Base-by-base conservation (phyloP, 1,140 invertebrate genomes). In the Drosophila kohkoa region DNA sequence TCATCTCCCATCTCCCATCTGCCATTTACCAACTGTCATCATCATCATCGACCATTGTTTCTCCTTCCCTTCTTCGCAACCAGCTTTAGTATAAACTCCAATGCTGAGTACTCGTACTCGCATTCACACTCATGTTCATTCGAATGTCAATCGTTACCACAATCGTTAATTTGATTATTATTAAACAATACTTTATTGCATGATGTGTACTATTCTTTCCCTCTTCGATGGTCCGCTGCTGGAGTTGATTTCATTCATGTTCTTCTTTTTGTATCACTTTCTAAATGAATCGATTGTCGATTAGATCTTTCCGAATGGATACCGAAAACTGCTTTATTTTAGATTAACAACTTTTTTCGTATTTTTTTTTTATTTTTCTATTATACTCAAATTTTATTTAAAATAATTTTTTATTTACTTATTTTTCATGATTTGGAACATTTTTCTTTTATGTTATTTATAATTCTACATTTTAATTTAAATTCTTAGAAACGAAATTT, bases 121-220 rank as follows among this genome's bases (percentile, higher is more conserved):
- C 35, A 35, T 35, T 54, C 51, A 55, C 16, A 41, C 20, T 43
- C 6, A 6, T 54, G 16, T 35, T 54, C 51, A 55, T 28, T 52
- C 35, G 51, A 64, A 59, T 72, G 63, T 59, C 70, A 79, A 75
- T 70, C 58, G 66, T 81, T 51, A 58, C 78, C 73, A 70, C 81
- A 85, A 80, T 57, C 80, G 78, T 89, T 25, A 79, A 90, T 91
- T 88, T 74, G 89, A 91, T 88, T 90, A 82, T 88, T 90, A 81
- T 90, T 88, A 90, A 88, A 85, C 79, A 62, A 48, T 60, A 74
- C 67, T 91, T 91, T 91, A 91, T 83, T 83, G 82, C 85, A 79
- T 79, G 81, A 86, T 75, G 67, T 74, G 65, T 66, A 70, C 81
- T 75, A 25, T 32, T 46, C 16, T 68, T 62, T 25, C 20, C 57